Percentiles rank a stretch among this genome's conserved stretches.
Conservation (phyloP, 2,888 invertebrate species). For the Drosophila diplacantha region DNA sequence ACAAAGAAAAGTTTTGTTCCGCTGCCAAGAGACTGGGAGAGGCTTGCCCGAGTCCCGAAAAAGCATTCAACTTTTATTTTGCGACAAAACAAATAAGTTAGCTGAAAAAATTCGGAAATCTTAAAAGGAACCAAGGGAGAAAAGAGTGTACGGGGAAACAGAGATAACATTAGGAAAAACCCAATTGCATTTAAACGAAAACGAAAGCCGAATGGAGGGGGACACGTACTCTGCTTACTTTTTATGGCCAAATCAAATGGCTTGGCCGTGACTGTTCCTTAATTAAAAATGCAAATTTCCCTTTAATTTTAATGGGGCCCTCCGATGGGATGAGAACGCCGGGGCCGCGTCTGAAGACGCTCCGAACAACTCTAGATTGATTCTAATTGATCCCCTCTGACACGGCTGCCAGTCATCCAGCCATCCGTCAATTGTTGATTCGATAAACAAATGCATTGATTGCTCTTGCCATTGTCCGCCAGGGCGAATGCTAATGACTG, state of each 20-base stretch:
- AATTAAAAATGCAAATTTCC: conserved; percentile 65
- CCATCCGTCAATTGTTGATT: conserved; percentile 38
- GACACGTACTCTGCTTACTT: conserved; percentile 32
- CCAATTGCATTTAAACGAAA: conserved; percentile 32
- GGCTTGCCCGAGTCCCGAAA: conserved; percentile 32
- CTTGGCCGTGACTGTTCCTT: conserved; percentile 40
- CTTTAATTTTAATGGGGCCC: conserved; percentile 43
- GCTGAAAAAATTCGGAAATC: conserved; percentile 18
- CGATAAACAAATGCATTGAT: conserved; percentile 48
- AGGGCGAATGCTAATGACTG: conserved; percentile 30
- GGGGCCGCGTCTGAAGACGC: neutral
- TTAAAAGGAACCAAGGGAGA: conserved; percentile 9
- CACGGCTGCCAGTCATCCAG: conserved; percentile 43
- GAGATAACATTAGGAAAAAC: conserved; percentile 31
- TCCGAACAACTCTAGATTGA: conserved; percentile 43
- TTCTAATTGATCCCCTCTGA: conserved; percentile 58
- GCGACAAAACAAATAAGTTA: conserved; percentile 53
- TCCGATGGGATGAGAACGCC: neutral
- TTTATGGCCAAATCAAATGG: conserved; percentile 38
- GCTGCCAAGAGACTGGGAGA: conserved; percentile 31
- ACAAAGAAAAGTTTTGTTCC: conserved; percentile 47
- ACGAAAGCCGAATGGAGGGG: conserved; percentile 3
- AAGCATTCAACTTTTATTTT: conserved; percentile 44
- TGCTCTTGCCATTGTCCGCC: conserved; percentile 39
- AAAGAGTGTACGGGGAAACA: conserved; percentile 15